Base-by-base conservation (phyloP, 2,113 vertebrate species). In the Salvator merianae region DNA sequence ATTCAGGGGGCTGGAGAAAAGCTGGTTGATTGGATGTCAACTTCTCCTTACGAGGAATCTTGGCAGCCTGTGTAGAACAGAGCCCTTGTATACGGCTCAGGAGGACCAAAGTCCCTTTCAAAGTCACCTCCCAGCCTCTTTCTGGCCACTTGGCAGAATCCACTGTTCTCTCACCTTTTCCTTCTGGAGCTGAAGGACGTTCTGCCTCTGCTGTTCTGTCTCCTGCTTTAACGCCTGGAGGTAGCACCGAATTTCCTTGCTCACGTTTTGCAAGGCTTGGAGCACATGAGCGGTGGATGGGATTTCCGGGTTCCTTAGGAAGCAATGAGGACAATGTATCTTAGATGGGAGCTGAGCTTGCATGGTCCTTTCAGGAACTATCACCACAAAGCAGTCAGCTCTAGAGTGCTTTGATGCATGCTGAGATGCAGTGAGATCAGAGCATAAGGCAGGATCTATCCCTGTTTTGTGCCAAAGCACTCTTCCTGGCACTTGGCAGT, bases 161-260 rank as follows among this genome's bases (percentile, higher is more conserved):
- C 38, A 30, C 2, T 4, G 6, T 9, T 43, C 50, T 47, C 62
- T 68, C 77, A 96, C 97, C 95, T 94, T 96, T 55, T 95, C 94
- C 40, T 84, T 86, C 71, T 88, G 93, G 72, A 96, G 82, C 81
- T 92, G 92, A 83, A 93, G 89, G 8, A 81, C 72, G 16, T 77
- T 72, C 68, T 91, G 91, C 84, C 86, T 95, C 63, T 95, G 95
- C 18, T 88, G 90, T 7, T 93, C 88, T 2, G 96, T 79, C 90
- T 96, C 90, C 63, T 92, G 93, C 14, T 94, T 93, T 20, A 97
- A 90, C 62, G 87, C 87, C 26, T 38, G 81, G 26, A 95, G 83
- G n/a, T 88, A 77, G 32, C 81, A 84, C 79, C 93, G 93, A 38
- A 94, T 32, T 34, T 93, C 93, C 84, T 94, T 92, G 78, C 93